Evolutionary conservation across 2,113 vertebrate genomes (phyloP).

Genomic region (Malurus elegans): DNA sequence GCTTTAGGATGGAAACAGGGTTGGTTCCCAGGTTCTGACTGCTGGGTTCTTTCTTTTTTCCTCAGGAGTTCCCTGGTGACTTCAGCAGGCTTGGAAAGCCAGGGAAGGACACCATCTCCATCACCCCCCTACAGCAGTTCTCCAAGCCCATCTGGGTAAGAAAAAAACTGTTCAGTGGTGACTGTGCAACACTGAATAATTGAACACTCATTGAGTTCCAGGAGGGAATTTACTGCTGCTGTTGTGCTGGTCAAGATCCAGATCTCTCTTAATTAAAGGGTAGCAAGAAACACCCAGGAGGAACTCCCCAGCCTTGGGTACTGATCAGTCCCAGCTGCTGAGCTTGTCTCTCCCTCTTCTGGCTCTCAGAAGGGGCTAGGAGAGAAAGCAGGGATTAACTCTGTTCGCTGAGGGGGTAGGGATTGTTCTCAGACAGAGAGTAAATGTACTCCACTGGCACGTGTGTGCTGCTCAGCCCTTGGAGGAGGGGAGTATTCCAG

Average conservation of each 20-base stretch:
- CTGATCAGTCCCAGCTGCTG: neutral
- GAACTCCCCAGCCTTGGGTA: neutral
- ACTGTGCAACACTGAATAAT: neutral
- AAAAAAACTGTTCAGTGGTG: neutral
- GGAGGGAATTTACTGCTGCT: neutral
- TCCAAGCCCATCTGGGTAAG: constrained; percentile 82
- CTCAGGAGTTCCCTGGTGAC: constrained; percentile 77
- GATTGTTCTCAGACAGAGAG: neutral
- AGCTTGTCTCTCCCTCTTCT: neutral
- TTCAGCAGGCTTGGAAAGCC: constrained; percentile 80
- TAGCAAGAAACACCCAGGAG: neutral
- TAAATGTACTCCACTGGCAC: neutral
- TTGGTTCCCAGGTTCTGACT: neutral
- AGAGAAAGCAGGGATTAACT: neutral
- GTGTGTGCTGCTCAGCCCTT: neutral
- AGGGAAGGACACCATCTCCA: constrained; percentile 77
- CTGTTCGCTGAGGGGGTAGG: neutral
- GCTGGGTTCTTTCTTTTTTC: neutral
- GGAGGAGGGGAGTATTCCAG: neutral
- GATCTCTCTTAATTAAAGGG: neutral
- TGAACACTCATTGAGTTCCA: neutral
- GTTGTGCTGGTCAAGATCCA: neutral
- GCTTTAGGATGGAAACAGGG: neutral
- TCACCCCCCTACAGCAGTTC: constrained; percentile 77
- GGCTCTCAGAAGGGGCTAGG: neutral